A percentile compares a stretch with the other conserved stretches of the same genome.
Conservation (phyloP, 2,888 invertebrate species). For the Antheraea yamamai region DNA sequence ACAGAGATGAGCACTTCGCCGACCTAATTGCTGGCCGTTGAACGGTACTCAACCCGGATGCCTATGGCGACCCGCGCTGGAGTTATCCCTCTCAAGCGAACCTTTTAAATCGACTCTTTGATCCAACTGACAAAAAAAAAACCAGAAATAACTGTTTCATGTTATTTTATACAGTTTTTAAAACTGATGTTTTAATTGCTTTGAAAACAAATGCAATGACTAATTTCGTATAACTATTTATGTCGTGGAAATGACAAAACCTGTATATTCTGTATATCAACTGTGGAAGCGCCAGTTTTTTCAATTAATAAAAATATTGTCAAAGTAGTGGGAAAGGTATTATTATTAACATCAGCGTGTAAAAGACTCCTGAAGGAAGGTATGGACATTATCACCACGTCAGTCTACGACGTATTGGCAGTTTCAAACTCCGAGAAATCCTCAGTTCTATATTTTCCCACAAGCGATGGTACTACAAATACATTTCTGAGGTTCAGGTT, state of each 20-base stretch:
- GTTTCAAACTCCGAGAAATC: too few species aligned
- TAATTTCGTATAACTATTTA: not conserved
- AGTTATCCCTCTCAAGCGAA: slow-evolving; percentile 23
- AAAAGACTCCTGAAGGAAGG: too few species aligned
- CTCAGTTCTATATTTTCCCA: too few species aligned
- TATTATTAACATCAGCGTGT: too few species aligned
- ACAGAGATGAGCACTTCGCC: slow-evolving; percentile 55
- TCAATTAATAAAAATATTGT: not conserved
- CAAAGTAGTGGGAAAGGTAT: too few species aligned
- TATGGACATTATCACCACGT: too few species aligned
- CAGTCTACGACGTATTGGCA: too few species aligned
- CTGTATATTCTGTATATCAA: too few species aligned
- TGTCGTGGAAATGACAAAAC: not conserved
- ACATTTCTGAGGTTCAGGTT: too few species aligned
- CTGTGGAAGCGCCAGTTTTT: not conserved
- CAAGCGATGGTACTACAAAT: too few species aligned
- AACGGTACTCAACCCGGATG: slow-evolving; percentile 71
- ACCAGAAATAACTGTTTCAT: not conserved
- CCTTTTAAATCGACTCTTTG: not conserved
- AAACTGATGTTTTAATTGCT: not conserved
- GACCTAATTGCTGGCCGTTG: slow-evolving; percentile 75
- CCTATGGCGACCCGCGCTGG: slow-evolving; percentile 52
- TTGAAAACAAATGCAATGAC: not conserved
- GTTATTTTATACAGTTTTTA: not conserved
- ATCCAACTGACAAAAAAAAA: not conserved